A percentile compares a stretch with the other conserved stretches of the same genome.
Evolutionary conservation across 2,888 invertebrate genomes (phyloP).

Genomic region (Notocelia uddmanniana): DNA sequence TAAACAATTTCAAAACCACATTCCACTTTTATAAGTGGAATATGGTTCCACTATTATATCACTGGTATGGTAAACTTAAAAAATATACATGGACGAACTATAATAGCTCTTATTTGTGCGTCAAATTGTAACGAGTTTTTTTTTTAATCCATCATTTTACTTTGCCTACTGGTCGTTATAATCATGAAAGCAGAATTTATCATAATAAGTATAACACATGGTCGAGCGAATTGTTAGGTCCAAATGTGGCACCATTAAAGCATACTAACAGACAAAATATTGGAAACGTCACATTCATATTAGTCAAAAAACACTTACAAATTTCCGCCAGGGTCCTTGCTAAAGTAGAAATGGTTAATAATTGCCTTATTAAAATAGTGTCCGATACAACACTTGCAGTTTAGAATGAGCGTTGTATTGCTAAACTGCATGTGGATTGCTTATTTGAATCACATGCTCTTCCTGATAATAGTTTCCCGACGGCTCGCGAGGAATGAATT

Average conservation of each 20-base stretch:
- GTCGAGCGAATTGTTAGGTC: neutral
- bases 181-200: too few species aligned
- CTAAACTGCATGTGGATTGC: constrained; percentile 20
- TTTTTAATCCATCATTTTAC: neutral
- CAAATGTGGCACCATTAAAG: constrained; percentile 1
- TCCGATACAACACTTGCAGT: constrained; percentile 13
- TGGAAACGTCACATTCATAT: neutral
- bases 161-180: neutral
- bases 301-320: neutral
- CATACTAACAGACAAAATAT: neutral
- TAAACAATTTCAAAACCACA: too few species aligned
- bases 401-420: neutral
- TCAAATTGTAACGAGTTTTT: too few species aligned
- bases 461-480: neutral
- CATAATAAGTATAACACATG: neutral
- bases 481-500: neutral
- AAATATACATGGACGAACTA: neutral
- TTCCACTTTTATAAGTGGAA: too few species aligned
- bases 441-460: neutral
- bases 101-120: constrained; percentile 2
- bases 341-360: neutral
- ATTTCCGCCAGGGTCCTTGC: too few species aligned
- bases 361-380: constrained; percentile 43
- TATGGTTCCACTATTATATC: too few species aligned
- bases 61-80: neutral